phyloP scores from a whole-genome alignment of 2,797 vertebrate species.

The Lepilemur ruficaudatus region DNA sequence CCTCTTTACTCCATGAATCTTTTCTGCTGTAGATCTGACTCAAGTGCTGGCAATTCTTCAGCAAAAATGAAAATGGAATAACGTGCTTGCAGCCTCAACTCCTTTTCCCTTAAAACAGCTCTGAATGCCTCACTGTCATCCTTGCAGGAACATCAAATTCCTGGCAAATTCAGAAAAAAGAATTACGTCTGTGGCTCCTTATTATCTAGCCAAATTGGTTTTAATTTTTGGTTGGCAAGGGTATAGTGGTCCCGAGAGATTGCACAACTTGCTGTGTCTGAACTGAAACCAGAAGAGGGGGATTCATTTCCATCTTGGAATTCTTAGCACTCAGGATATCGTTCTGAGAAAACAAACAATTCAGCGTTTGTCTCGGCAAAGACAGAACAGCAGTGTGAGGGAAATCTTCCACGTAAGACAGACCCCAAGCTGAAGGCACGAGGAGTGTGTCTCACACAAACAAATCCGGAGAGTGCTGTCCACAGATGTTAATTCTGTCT shows the following conservation, averaged over 20 bases:
- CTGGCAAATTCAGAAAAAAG: constrained; percentile 76
- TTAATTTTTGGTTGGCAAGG: constrained; percentile 83
- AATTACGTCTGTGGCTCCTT: constrained; percentile 77
- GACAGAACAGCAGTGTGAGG: neutral
- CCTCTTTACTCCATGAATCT: neutral
- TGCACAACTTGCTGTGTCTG: constrained; percentile 74
- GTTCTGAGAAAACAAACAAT: constrained; percentile 39
- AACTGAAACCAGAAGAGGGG: constrained; percentile 75
- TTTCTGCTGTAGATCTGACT: constrained; percentile 1
- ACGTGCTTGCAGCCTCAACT: neutral
- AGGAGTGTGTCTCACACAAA: neutral
- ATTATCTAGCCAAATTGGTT: constrained; percentile 81
- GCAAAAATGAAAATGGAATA: constrained; percentile 64
- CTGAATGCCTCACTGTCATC: constrained; percentile 70
- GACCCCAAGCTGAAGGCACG: neutral
- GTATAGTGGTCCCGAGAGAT: constrained; percentile 71
- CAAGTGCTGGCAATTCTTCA: constrained; percentile 19
- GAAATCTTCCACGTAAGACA: constrained; percentile 37
- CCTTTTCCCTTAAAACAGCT: neutral
- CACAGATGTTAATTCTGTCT: constrained; percentile 4
- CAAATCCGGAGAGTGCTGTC: neutral
- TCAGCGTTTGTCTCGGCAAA: neutral
- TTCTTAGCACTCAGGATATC: constrained; percentile 48
- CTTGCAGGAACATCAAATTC: constrained; percentile 70
- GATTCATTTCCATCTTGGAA: constrained; percentile 45